Percentiles rank a stretch among this genome's conserved stretches.
Conservation (phyloP, 2,888 invertebrate species). For the Sesia apiformis region DNA sequence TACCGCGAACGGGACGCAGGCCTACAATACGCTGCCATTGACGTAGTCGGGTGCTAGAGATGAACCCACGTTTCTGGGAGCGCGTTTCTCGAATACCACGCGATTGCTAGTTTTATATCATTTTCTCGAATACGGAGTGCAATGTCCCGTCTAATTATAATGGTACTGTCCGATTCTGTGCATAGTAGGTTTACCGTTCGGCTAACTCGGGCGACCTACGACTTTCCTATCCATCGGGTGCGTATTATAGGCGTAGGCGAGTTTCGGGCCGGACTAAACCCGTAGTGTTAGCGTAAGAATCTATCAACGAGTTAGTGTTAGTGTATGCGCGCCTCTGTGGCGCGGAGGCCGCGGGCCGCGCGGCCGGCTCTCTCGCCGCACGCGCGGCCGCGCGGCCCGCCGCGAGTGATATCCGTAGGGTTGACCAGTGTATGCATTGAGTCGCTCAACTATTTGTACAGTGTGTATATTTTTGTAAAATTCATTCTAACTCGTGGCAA, state of each 20-base stretch:
- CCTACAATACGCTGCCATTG: too few relatives aligned
- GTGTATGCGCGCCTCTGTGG: conserved; percentile 21
- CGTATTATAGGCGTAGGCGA: background rate
- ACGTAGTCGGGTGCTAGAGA: too few relatives aligned
- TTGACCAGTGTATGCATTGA: conserved; percentile 44
- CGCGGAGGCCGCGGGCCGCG: background rate
- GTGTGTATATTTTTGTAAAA: conserved; percentile 73
- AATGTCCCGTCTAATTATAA: background rate
- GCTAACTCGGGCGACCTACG: too few relatives aligned
- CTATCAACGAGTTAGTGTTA: conserved; percentile 67
- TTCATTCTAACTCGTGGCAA: conserved; percentile 68
- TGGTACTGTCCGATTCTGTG: background rate
- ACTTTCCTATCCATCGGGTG: background rate
- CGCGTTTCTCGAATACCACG: conserved; percentile 7
- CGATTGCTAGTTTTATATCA: conserved; percentile 5
- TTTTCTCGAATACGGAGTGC: background rate
- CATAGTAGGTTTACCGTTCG: background rate
- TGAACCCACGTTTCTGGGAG: background rate
- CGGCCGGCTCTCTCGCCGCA: background rate
- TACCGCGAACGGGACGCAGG: too few relatives aligned
- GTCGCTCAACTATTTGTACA: conserved; percentile 68
- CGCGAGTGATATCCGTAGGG: conserved; percentile 15
- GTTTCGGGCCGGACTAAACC: conserved; percentile 1
- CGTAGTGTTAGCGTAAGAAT: conserved; percentile 36
- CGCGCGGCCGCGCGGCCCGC: too few relatives aligned